A percentile compares a stretch with the other conserved stretches of the same genome.
phyloP scores from a whole-genome alignment of 2,888 invertebrate species.

The Helicoverpa assulta region DNA sequence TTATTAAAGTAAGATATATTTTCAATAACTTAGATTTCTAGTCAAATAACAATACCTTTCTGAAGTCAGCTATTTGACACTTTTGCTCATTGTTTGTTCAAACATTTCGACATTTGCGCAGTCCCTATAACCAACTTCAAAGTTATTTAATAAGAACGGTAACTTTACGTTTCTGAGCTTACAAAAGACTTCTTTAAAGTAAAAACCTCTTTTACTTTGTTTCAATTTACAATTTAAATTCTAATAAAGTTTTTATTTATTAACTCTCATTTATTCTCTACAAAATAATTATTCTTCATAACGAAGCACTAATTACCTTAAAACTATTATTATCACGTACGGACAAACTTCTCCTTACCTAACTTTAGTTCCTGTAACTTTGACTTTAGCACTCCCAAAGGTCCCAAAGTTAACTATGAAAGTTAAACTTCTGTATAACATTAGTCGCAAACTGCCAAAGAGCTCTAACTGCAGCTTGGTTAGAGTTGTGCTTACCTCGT shows the following conservation, averaged over 20 bases:
- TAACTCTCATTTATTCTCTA: background rate
- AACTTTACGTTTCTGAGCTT: no score
- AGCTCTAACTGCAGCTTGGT: slow-evolving; percentile 8
- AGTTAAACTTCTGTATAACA: slow-evolving; percentile 34
- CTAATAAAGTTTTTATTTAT: no score
- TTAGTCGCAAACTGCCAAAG: slow-evolving; percentile 26
- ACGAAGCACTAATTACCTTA: background rate
- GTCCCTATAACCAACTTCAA: no score
- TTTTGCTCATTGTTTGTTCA: no score
- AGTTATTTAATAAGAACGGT: no score
- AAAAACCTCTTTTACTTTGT: no score
- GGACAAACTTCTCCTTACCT: slow-evolving; percentile 23
- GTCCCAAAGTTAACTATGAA: slow-evolving; percentile 41
- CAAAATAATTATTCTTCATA: background rate
- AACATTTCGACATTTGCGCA: no score
- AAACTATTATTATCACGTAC: slow-evolving; percentile 14
- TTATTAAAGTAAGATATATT: background rate
- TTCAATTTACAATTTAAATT: no score
- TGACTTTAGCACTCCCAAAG: slow-evolving; percentile 25
- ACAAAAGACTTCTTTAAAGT: no score
- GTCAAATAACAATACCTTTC: no score
- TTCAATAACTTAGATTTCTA: no score
- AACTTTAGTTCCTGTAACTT: slow-evolving; percentile 10
- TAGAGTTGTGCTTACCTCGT: slow-evolving; percentile 12
- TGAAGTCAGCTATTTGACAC: no score